Percentiles rank a stretch among this genome's conserved stretches.
Conservation (phyloP, 2,888 invertebrate species). For the Rhagophthalmus giganteus region DNA sequence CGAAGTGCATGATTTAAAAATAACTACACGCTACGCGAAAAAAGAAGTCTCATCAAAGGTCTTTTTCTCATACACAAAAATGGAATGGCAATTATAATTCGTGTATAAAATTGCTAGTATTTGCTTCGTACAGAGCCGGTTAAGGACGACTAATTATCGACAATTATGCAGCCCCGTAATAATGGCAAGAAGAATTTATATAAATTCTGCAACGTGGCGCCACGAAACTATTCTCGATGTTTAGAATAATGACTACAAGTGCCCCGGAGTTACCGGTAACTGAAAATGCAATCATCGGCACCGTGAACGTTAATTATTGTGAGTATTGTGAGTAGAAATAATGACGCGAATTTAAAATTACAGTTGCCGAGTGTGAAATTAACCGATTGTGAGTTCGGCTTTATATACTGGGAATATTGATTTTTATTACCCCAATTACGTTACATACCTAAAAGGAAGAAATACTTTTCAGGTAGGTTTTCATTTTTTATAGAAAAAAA, state of each 20-base stretch:
- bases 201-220: slow-evolving; percentile 11
- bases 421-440: no score
- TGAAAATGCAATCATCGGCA: neutral
- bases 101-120: neutral
- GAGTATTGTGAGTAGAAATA: neutral
- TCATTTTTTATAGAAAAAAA: no score
- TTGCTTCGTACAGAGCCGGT: neutral
- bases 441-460: no score
- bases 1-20: neutral
- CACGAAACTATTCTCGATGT: slow-evolving; percentile 4
- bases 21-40: neutral
- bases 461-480: no score
- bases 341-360: neutral
- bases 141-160: slow-evolving; percentile 9
- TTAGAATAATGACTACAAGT: neutral
- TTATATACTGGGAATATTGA: no score
- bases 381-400: neutral
- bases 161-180: slow-evolving; percentile 17
- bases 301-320: neutral
- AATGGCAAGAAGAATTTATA: slow-evolving; percentile 15
- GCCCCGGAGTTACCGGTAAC: neutral
- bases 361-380: neutral
- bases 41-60: no score
- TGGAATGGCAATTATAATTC: neutral
- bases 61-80: no score